Evolutionary conservation across 2,888 invertebrate species (phyloP), one percentile per base, ranked within the genome.

Genomic region (Amorpha juglandis): DNA sequence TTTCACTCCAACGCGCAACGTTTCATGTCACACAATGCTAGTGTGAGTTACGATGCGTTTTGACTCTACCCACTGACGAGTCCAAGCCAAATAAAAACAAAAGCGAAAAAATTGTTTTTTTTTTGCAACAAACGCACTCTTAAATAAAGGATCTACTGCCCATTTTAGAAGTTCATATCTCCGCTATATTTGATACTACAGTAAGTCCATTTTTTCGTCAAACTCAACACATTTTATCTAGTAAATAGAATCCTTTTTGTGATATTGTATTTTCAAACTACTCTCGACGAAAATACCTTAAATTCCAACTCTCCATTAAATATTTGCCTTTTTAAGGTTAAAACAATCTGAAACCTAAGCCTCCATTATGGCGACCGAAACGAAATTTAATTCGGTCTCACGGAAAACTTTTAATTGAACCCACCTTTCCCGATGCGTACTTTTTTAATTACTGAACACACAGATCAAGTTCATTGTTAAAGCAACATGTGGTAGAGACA

Each of bases 341-440:
- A 38, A 58, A 48, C 27, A 62, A 48, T 27, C 19, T 33, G 33
- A 48, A 48, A 63, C 62, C 27, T 33, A 47, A 47, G 21, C 62
- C 21, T 67, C 63, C 63, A 71, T 68, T 75, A 71, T 71, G 65
- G 70, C 66, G n/a, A 62, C 64, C 67, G 66, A 72, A 74, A 68
- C 70, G 68, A 76, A 79, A 78, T 80, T 78, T 71, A 75, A 80
- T 63, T 55, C 77, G 75, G 67, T 67, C 67, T 64, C 52, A 63
- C 70, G 65, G 67, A 55, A 67, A 89, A 87, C 77, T 88, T 88
- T 87, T 85, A 87, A 89, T 89, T 86, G 84, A 86, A 83, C 84
- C 76, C 73, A 81, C 78, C 71, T 76, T 71, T 78, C 48, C 16
- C 38, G 71, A 79, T 77, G 70, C 77, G 82, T 86, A 82, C 82